phyloP scores from a whole-genome alignment of 2,113 vertebrate genomes.

The Andinoacara biseriatus region DNA sequence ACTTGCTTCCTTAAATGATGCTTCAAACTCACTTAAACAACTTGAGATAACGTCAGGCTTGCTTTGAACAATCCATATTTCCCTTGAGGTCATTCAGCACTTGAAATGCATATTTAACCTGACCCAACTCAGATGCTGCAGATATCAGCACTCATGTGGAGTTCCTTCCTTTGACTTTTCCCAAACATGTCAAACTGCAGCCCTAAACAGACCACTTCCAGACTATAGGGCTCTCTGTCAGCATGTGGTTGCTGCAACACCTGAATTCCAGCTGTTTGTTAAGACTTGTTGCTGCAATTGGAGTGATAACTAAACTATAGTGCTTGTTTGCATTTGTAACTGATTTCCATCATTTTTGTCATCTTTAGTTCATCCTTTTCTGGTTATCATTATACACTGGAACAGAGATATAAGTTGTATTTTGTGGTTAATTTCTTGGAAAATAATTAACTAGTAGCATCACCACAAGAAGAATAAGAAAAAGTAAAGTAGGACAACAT shows the following conservation, averaged over 20 bases:
- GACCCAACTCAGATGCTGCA: not conserved
- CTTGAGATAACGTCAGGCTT: not conserved
- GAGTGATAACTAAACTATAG: not conserved
- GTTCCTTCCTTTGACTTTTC: slow-evolving; percentile 1
- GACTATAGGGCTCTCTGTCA: not conserved
- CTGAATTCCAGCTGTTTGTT: slow-evolving; percentile 3
- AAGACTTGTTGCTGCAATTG: not conserved
- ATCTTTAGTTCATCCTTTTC: not conserved
- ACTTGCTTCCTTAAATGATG: not conserved
- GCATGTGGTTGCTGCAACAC: not conserved
- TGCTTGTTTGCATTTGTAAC: not conserved
- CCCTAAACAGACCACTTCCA: not conserved
- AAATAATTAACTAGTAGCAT: not conserved
- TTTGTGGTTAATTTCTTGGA: not conserved
- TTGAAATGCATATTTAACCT: not conserved
- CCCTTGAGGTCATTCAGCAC: not conserved
- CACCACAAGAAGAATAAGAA: not conserved
- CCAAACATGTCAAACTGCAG: slow-evolving; percentile 1
- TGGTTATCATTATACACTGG: not conserved
- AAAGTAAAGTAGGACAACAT: not conserved
- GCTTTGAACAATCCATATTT: not conserved
- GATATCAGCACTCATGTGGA: not conserved
- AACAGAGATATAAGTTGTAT: not conserved
- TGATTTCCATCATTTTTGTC: not conserved
- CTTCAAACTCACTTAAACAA: not conserved